Evolutionary conservation across 2,113 vertebrate genomes (phyloP), one percentile per base, ranked within the genome.

Genomic region (Madoqua kirkii): DNA sequence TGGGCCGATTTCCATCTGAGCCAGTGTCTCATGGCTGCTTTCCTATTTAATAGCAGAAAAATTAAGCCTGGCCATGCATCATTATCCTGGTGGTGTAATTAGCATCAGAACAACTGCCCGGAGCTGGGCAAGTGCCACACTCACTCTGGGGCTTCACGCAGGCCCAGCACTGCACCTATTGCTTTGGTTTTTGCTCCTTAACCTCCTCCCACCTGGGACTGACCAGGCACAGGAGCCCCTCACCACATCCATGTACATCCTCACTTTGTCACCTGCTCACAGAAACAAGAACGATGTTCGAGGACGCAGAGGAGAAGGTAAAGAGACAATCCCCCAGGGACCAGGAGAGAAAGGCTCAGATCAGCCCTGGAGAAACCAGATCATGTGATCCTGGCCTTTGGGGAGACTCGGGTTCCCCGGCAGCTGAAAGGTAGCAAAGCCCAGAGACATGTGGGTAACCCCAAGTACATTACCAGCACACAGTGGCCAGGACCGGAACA

Each of bases 161-260:
- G 62, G 52, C 7, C 0, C 0, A 1, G 50, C 0, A 0, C 17
- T 1, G 4, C 0, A 0, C 55, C 79, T 3, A 55, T 21, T 33
- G n/a, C 62, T 43, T 29, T 55, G 95, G 82, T 55, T 67, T 55
- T 17, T 7, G 50, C 14, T 82, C 52, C 79, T 31, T 25, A 50
- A 7, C 36, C 67, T 74, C 81, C 43, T 15, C 0, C 36, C 17
- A 52, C 23, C 52, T 27, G 1, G 43, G 13, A 4, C 0, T 1
- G 55, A n/a, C 11, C 0, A 0, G 23, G 64, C 23, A 45, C 21
- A 3, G 93, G n/a, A n/a, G 2, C n/a, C 50, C 54, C 31, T 43
- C 33, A 52, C 45, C 29, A 17, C 25, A 40, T 11, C 90, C 29
- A 48, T 8, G 31, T 19, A n/a, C 21, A 2, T 9, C 7, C 50